phyloP scores from a whole-genome alignment of 2,113 vertebrate species.

The Esox niger region DNA sequence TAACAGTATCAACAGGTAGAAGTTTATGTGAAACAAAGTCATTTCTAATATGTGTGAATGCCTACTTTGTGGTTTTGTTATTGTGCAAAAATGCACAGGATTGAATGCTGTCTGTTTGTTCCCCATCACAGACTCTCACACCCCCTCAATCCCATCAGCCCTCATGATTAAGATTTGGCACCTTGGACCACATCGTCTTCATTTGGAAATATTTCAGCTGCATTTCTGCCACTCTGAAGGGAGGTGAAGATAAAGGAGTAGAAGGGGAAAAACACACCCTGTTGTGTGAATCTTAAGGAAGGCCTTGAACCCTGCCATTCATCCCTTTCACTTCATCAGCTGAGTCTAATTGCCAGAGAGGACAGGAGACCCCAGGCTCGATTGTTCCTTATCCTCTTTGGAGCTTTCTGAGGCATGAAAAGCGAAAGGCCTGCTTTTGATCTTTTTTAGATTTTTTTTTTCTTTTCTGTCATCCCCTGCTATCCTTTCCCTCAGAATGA shows the following conservation, averaged over 20 bases:
- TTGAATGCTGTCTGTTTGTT: conserved; percentile 49
- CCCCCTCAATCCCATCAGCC: conserved; percentile 62
- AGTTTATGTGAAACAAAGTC: conserved; percentile 22
- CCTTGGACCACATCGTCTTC: conserved; percentile 80
- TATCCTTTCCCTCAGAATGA: conserved; percentile 85
- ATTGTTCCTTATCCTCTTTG: conserved; percentile 99
- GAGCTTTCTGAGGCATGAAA: conserved; percentile 98
- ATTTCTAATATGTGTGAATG: conserved; percentile 28
- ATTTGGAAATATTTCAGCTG: conserved; percentile 96
- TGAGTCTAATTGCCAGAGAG: conserved; percentile 99
- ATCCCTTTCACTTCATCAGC: conserved; percentile 99
- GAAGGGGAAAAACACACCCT: conserved; percentile 81
- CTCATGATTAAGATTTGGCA: conserved; percentile 68
- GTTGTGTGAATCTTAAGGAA: conserved; percentile 96
- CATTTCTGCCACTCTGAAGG: conserved; percentile 80
- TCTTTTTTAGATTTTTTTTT: conserved; percentile 77
- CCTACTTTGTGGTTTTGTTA: conserved; percentile 37
- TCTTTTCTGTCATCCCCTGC: conserved; percentile 79
- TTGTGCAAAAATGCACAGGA: conserved; percentile 37
- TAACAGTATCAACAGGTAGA: conserved; percentile 30
- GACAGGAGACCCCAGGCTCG: conserved; percentile 93
- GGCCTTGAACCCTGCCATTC: conserved; percentile 99
- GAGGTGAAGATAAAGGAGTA: conserved; percentile 70
- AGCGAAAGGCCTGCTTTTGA: conserved; percentile 97
- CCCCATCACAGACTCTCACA: conserved; percentile 53